These are phyloP conservation scores for Monopterus albus DNA, from an alignment of 2,113 vertebrate genomes.

Conservation along the genomic window DNA sequence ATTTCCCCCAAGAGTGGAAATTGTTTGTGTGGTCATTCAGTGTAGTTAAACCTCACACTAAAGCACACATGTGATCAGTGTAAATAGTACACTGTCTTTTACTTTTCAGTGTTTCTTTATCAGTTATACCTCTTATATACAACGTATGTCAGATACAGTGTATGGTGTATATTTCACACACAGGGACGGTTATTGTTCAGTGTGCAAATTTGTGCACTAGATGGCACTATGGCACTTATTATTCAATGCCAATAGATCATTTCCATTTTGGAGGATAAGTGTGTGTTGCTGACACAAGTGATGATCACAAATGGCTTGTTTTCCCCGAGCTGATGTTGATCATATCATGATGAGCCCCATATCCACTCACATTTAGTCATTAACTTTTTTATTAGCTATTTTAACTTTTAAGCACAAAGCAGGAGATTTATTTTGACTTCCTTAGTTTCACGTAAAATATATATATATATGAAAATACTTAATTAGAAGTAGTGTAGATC, in stretches of 20 bases:
- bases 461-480: slow-evolving; percentile 8
- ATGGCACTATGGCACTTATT: slow-evolving; percentile 81
- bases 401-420: slow-evolving; percentile 43
- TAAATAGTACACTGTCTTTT: slow-evolving; percentile 25
- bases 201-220: slow-evolving; percentile 75
- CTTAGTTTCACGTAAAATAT: neutral
- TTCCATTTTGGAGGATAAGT: slow-evolving; percentile 55
- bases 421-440: neutral
- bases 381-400: slow-evolving; percentile 45
- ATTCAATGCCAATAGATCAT: slow-evolving; percentile 59
- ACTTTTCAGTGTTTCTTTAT: neutral
- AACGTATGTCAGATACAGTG: neutral
- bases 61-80: slow-evolving; percentile 18
- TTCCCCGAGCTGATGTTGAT: slow-evolving; percentile 55
- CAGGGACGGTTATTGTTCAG: slow-evolving; percentile 43
- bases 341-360: slow-evolving; percentile 35
- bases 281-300: slow-evolving; percentile 52
- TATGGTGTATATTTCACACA: slow-evolving; percentile 12
- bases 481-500: neutral
- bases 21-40: slow-evolving; percentile 57
- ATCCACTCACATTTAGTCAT: slow-evolving; percentile 41
- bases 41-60: slow-evolving; percentile 40
- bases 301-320: slow-evolving; percentile 67
- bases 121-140: slow-evolving; percentile 8
- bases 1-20: slow-evolving; percentile 58